These are phyloP conservation scores for Leptogaster cylindrica DNA, from an alignment of 2,888 invertebrate genomes.

Conservation along the genomic window DNA sequence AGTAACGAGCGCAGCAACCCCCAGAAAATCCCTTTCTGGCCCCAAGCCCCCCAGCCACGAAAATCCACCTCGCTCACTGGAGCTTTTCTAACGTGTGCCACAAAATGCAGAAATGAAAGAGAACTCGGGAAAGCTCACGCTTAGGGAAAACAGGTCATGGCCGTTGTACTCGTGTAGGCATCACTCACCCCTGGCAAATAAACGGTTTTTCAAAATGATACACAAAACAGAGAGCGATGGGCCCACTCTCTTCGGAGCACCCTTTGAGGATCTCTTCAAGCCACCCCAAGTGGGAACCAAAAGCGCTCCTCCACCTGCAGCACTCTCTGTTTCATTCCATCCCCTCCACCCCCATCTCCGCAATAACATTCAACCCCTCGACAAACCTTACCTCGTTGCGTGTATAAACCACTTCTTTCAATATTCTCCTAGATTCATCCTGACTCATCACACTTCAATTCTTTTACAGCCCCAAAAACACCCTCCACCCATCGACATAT, in stretches of 20 bases:
- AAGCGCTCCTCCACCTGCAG: not conserved
- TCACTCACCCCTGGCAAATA: not conserved
- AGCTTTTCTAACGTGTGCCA: slow-evolving; percentile 26
- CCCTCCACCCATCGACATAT: too few relatives aligned
- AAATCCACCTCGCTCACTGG: not conserved
- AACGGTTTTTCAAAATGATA: slow-evolving; percentile 19
- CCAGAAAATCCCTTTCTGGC: slow-evolving; percentile 30
- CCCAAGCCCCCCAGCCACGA: slow-evolving; percentile 3
- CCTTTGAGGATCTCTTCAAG: not conserved
- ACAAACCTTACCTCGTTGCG: not conserved
- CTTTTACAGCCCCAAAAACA: not conserved
- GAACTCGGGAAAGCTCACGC: slow-evolving; percentile 44
- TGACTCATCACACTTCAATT: slow-evolving; percentile 11
- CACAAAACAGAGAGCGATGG: slow-evolving; percentile 20
- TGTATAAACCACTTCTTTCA: not conserved
- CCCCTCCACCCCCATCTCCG: not conserved
- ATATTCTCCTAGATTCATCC: not conserved
- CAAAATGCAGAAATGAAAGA: slow-evolving; percentile 32
- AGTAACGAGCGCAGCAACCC: slow-evolving; percentile 49
- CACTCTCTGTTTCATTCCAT: not conserved
- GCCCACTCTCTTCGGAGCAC: slow-evolving; percentile 10
- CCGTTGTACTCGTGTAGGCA: slow-evolving; percentile 55
- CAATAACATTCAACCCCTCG: not conserved
- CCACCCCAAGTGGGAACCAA: too few relatives aligned
- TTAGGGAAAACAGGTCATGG: slow-evolving; percentile 57